Base-by-base conservation (phyloP, 2,113 vertebrate genomes). In the Brachyistius frenatus region DNA sequence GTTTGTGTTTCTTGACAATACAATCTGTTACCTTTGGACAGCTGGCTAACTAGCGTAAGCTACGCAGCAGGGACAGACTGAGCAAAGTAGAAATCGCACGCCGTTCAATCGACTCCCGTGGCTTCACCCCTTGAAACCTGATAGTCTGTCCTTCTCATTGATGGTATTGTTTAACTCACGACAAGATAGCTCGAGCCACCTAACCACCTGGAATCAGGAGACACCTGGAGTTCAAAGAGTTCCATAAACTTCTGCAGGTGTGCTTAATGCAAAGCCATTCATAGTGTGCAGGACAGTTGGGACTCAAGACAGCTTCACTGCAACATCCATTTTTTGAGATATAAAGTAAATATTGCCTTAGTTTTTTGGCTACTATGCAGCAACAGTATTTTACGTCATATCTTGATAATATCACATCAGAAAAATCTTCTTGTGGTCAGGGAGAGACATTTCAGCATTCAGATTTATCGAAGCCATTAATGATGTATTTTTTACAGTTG, bases 1-100 rank as follows among this genome's bases (percentile, higher is more conserved):
- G 66, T 62, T 69, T 62, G 23, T 33, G 54, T 66, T 33, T 61
- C 50, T 54, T 54, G 65, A 62, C 49, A 68, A 54, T 37, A 62
- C 16, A 16, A n/a, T 63, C 44, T 62, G 75, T 69, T 54, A 46
- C 47, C 57, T 37, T 62, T 37, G 55, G 75, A 77, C 66, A 77
- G 35, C 75, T 63, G 57, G 56, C 65, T 68, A 52, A 61, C 66
- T 70, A 49, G 39, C n/a, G 31, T 46, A 65, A 74, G 72, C 72
- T 36, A 44, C 72, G 11, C 72, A 65, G 61, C 72, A 55, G 72
- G 72, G 41, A 70, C 50, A 15, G 39, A 56, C 37, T 32, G 50
- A 70, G 37, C 50, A 70, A 64, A 64, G 58, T 35, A 15, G 39
- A 63, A 63, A 36, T 5, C 50, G 47, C 41, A 35, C 32, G 49